Base-by-base conservation (phyloP, 1,140 invertebrate species). In the Drosophila nannoptera region DNA sequence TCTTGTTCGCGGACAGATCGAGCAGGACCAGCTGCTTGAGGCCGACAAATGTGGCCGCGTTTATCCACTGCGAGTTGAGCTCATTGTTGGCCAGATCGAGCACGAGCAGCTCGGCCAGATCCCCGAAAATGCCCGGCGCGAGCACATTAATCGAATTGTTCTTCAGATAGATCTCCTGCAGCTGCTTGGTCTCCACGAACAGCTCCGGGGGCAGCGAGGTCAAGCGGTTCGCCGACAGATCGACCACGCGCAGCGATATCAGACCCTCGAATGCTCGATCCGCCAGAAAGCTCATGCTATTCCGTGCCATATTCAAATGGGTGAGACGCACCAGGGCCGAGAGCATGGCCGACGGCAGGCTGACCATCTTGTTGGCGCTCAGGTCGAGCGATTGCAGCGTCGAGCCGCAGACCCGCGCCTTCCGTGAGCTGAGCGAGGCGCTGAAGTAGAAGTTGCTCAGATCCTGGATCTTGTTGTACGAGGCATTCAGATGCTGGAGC, bases 121-220 rank as follows among this genome's bases (percentile, higher is more conserved):
- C 95, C 75, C 93, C 93, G 87, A 97, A 97, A 40, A 97, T 90
- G 2, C 96, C 96, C 0, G 96, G 95, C 16, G 96, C 95, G 4
- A 97, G 83, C 0, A 97, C 95, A 77, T 94, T 94, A 29, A 97
- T 93, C n/a, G 94, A 94, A 89, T 97, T 97, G 80, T 96, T 96
- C 75, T 94, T 93, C 32, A 97, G 88, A 89, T 96, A 94, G 73
- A 97, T 93, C 91, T 97, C 95, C 87, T 94, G 93, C 33, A 97
- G 90, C 70, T 95, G 94, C 71, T 94, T 92, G 8, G 94, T 93
- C 78, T 96, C 95, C 52, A 93, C 92, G 80, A 97, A 97, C 55
- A 97, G 90, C 89, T 95, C 95, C 7, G 94, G 95, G 32, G 95
- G 96, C 73, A 97, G 90, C 78, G 94, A 95, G 43, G 93, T 93